A percentile compares a stretch with the other conserved stretches of the same genome.
phyloP scores from a whole-genome alignment of 2,113 vertebrate species.

The Malurus melanocephalus region DNA sequence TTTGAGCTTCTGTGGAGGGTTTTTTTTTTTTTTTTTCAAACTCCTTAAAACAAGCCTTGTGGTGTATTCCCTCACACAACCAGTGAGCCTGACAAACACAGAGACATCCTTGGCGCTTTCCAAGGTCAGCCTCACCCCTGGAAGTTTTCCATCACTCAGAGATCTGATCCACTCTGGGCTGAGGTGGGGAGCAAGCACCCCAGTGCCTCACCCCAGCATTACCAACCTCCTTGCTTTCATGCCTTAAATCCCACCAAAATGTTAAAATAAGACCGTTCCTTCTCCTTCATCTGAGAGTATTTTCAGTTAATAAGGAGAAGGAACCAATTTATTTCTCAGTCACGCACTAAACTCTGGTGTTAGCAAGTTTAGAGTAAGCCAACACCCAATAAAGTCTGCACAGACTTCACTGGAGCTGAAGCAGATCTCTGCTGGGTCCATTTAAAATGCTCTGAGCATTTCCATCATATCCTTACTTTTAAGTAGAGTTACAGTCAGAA shows the following conservation, averaged over 20 bases:
- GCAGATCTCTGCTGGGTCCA: slow-evolving; percentile 21
- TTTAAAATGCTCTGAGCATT: slow-evolving; percentile 67
- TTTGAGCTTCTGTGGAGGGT: not conserved
- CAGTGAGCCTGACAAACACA: not conserved
- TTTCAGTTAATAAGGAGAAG: slow-evolving; percentile 8
- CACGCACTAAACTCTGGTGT: slow-evolving; percentile 46
- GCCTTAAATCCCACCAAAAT: not conserved
- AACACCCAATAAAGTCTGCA: not conserved
- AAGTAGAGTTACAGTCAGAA: slow-evolving; percentile 63
- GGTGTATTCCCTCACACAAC: fast-evolving
- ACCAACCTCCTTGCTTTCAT: not conserved
- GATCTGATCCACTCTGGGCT: not conserved
- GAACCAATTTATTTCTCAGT: slow-evolving; percentile 58
- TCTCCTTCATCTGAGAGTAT: not conserved
- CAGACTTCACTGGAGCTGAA: not conserved
- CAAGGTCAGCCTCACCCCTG: not conserved
- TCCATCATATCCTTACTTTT: slow-evolving; percentile 66
- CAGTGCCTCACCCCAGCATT: fast-evolving
- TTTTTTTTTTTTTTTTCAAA: not conserved
- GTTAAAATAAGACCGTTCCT: not conserved
- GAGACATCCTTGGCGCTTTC: not conserved
- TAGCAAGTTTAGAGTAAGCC: not conserved
- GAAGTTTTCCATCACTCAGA: not conserved
- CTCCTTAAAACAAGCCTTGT: not conserved
- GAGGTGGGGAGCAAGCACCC: not conserved